Evolutionary conservation across 2,797 vertebrate species (phyloP).

Genomic region (Chelidonichthys spinosus): DNA sequence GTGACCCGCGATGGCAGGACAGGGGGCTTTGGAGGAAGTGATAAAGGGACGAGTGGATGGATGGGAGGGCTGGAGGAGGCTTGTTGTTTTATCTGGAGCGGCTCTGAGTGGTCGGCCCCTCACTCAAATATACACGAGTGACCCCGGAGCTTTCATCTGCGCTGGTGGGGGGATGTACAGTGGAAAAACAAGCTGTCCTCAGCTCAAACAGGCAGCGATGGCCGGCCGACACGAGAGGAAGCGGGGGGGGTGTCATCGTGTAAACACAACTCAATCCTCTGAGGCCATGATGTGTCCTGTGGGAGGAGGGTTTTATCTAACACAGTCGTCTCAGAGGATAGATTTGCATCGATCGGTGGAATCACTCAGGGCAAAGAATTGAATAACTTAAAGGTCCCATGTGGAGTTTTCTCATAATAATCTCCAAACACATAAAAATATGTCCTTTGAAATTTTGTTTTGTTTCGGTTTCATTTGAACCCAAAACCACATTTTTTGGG

Average conservation of each 20-base stretch:
- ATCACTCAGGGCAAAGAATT: neutral
- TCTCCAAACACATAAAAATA: no score
- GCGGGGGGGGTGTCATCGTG: conserved; percentile 57
- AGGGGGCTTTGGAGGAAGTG: conserved; percentile 32
- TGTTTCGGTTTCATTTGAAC: no score
- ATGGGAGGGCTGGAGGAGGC: conserved; percentile 24
- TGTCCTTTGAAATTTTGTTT: no score
- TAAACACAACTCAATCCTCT: conserved; percentile 71
- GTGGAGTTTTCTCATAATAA: neutral
- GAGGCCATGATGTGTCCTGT: conserved; percentile 45
- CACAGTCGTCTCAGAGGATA: neutral
- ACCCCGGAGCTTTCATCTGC: conserved; percentile 68
- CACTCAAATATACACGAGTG: conserved; percentile 70
- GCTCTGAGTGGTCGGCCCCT: conserved; percentile 68
- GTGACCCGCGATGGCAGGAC: neutral
- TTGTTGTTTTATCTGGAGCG: conserved; percentile 73
- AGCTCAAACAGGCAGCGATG: conserved; percentile 40
- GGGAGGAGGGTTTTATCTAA: conserved; percentile 25
- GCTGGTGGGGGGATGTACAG: conserved; percentile 54
- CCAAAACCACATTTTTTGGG: no score
- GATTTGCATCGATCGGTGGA: neutral
- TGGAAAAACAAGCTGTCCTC: conserved; percentile 63
- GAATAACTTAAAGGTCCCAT: neutral
- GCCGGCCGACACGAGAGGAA: conserved; percentile 49
- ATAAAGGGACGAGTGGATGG: conserved; percentile 35